phyloP scores from a whole-genome alignment of 23 tunicate species.

The Ciona savignyi region DNA sequence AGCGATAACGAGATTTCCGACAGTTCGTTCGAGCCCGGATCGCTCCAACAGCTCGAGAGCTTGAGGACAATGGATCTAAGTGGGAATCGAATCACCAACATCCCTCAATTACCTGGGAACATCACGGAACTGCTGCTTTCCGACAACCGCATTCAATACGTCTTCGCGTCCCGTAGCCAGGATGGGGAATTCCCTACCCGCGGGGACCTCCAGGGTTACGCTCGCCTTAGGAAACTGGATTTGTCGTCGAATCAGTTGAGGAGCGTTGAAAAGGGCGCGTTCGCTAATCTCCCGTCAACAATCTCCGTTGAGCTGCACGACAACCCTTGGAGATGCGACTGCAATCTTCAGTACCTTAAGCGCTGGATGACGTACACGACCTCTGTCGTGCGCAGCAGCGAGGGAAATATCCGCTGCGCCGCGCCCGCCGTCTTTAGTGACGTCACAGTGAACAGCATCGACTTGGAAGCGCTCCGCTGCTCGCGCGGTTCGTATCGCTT shows the following conservation, averaged over 20 bases:
- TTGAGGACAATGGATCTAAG: conserved; percentile 25
- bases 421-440: conserved; percentile 33
- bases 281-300: conserved; percentile 14
- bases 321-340: conserved; percentile 69
- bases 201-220: conserved; percentile 24
- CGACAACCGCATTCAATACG: conserved; percentile 37
- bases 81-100: conserved; percentile 24
- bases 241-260: conserved; percentile 40
- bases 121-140: conserved; percentile 28
- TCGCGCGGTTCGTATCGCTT: conserved; percentile 3
- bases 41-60: conserved; percentile 1
- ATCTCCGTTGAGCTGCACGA: conserved; percentile 36
- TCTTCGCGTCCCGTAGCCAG: conserved; percentile 5
- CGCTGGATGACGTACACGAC: conserved; percentile 31
- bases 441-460: conserved; percentile 47
- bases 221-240: conserved; percentile 26
- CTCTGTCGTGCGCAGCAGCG: conserved; percentile 22
- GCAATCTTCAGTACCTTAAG: conserved; percentile 50
- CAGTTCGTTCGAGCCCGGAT: not conserved
- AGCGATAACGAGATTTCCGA: conserved; percentile 22
- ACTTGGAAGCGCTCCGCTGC: conserved; percentile 39
- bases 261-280: conserved; percentile 43
- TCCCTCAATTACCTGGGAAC: conserved; percentile 43
- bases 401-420: conserved; percentile 28
- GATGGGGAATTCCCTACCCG: not conserved